Base-by-base conservation (phyloP, 2,797 vertebrate genomes). In the Epinephelus coioides region DNA sequence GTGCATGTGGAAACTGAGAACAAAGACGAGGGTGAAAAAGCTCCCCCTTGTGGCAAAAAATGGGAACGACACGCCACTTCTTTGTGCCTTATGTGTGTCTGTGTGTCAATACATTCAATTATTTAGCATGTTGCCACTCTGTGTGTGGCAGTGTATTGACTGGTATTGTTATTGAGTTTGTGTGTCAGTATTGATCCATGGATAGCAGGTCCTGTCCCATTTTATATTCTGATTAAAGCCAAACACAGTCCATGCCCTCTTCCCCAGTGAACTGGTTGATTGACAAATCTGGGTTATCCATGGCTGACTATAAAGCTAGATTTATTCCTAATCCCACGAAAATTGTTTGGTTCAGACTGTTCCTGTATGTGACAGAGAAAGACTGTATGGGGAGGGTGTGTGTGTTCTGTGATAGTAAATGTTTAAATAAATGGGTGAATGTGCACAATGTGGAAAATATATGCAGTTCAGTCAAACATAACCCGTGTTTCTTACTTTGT, bases 21-120 rank as follows among this genome's bases (percentile, higher is more conserved):
- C 83, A 90, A 89, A 87, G 81, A 55, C 71, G 23, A 2, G 70
- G 43, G 23, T 53, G 0, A 57, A 84, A 73, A 87, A 12, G 69
- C 92, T 78, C 91, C 93, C 79, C 14, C 94, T 91, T 84, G 90
- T 94, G 93, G 93, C 43, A 19, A 65, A 69, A 86, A 12, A 0
- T 50, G 18, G 47, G 44, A 76, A 13, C 14, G 6, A 60, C 62
- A 49, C 38, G 10, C 25, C 30, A 30, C 21, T 61, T 63, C 18
- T 53, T 43, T 62, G 40, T 77, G 30, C 55, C 53, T 12, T 51
- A 49, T 77, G n/a, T 79, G 61, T 61, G 72, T 78, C 53, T 76
- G 75, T 86, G 62, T 90, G 83, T 90, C 82, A 84, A 73, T 90
- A 49, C 43, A 68, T 79, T 92, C 75, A 90, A 73, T 92, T 82